A percentile compares a stretch with the other conserved stretches of the same genome.
Evolutionary conservation across 2,888 invertebrate species (phyloP).

Genomic region (Ochlodes sylvanus): DNA sequence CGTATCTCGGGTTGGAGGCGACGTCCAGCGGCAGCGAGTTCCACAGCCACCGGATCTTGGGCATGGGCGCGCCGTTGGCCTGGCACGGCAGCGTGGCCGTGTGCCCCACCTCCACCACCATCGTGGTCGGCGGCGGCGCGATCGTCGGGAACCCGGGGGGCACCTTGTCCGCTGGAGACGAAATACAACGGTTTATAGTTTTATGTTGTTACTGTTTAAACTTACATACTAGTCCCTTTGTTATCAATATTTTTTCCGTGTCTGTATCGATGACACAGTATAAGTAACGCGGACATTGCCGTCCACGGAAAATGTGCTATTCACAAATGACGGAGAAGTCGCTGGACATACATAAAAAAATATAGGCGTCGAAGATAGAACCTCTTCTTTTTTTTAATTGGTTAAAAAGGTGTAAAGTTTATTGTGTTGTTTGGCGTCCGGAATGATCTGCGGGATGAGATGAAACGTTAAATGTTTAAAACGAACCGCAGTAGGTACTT

Average conservation of each 20-base stretch:
- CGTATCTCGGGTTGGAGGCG: slow-evolving; percentile 92
- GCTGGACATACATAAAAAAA: too few species aligned
- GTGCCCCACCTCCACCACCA: slow-evolving; percentile 98
- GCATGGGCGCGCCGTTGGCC: slow-evolving; percentile 93
- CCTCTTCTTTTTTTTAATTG: too few species aligned
- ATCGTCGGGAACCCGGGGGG: slow-evolving; percentile 96
- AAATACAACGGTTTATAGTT: slow-evolving; percentile 32
- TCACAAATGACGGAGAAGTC: too few species aligned
- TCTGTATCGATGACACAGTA: too few species aligned
- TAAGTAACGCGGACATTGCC: too few species aligned
- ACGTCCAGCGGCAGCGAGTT: slow-evolving; percentile 96
- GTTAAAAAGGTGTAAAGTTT: slow-evolving; percentile 37
- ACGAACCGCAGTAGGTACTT: slow-evolving; percentile 46
- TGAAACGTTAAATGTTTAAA: slow-evolving; percentile 49
- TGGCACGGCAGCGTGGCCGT: slow-evolving; percentile 95
- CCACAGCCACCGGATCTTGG: slow-evolving; percentile 96
- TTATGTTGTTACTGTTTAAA: too few species aligned
- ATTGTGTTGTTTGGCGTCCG: slow-evolving; percentile 16
- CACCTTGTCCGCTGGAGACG: slow-evolving; percentile 90
- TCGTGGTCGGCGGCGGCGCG: slow-evolving; percentile 93
- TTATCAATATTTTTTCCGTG: too few species aligned
- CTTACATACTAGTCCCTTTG: too few species aligned
- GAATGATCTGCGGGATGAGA: slow-evolving; percentile 41
- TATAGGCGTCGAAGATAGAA: too few species aligned
- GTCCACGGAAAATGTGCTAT: too few species aligned